phyloP scores from a whole-genome alignment of 1,140 invertebrate species.

The Schlechtendalia chinensis region DNA sequence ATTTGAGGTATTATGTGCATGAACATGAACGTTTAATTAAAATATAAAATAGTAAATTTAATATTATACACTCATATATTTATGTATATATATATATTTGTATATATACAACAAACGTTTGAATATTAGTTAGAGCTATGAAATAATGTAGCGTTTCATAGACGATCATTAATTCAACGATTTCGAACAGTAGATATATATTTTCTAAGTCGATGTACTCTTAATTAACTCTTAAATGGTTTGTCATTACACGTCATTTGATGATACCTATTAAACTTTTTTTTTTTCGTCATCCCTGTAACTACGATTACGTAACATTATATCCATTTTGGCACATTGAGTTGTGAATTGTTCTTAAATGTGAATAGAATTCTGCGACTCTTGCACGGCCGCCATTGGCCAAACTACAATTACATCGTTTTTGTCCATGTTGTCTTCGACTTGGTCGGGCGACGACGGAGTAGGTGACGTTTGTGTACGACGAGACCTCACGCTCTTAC shows the following conservation, averaged over 20 bases:
- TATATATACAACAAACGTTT: not conserved
- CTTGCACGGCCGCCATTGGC: slow-evolving; percentile 4
- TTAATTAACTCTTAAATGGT: too few species aligned
- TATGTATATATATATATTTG: not conserved
- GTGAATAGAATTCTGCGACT: slow-evolving; percentile 31
- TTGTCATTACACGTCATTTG: too few species aligned
- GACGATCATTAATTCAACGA: not conserved
- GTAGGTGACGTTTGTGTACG: slow-evolving; percentile 39
- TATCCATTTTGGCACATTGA: slow-evolving; percentile 24
- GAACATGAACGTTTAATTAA: not conserved
- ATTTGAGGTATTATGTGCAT: too few species aligned
- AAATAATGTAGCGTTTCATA: not conserved
- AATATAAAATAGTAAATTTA: not conserved
- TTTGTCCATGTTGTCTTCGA: slow-evolving; percentile 14
- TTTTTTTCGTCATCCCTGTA: slow-evolving; percentile 31
- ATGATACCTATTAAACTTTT: not conserved
- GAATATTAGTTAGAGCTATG: not conserved
- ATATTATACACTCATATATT: not conserved
- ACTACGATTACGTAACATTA: slow-evolving; percentile 8
- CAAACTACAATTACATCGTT: slow-evolving; percentile 45
- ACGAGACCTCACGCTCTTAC: slow-evolving; percentile 43
- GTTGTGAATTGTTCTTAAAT: slow-evolving; percentile 3
- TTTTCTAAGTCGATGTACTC: not conserved
- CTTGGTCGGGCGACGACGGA: slow-evolving; percentile 35
- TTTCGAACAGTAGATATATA: not conserved